Evolutionary conservation across 2,797 vertebrate species (phyloP).

Genomic region (Lacerta agilis): DNA sequence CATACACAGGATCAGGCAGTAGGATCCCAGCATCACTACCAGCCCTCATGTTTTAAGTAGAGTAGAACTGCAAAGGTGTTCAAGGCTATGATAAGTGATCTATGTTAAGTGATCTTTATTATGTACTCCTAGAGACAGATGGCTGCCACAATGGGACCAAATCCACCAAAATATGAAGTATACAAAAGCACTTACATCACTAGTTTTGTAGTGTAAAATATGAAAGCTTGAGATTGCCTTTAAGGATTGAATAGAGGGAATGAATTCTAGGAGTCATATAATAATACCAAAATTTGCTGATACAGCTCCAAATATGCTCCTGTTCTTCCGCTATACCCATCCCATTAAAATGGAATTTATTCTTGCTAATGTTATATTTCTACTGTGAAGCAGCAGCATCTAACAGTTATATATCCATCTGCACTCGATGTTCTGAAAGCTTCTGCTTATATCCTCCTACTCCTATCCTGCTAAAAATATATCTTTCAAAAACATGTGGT

Average conservation of each 20-base stretch:
- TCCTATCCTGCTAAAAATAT: slow-evolving; percentile 20
- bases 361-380: slow-evolving; percentile 16
- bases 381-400: slow-evolving; percentile 9
- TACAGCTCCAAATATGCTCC: neutral
- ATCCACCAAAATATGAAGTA: neutral
- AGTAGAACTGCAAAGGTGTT: neutral
- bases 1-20: neutral
- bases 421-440: slow-evolving; percentile 35
- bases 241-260: neutral
- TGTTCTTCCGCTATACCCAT: slow-evolving; percentile 1
- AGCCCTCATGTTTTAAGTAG: neutral
- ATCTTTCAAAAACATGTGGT: neutral
- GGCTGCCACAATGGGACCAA: neutral
- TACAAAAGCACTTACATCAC: neutral
- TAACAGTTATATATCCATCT: slow-evolving; percentile 29
- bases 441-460: slow-evolving; percentile 40
- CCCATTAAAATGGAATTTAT: neutral
- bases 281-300: neutral
- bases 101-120: neutral
- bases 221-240: neutral
- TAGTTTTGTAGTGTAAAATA: neutral
- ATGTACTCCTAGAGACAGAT: neutral
- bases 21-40: neutral
- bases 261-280: neutral
- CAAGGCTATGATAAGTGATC: neutral